Evolutionary conservation across 1,140 invertebrate genomes (phyloP).

Genomic region (Ceratina calcarata): DNA sequence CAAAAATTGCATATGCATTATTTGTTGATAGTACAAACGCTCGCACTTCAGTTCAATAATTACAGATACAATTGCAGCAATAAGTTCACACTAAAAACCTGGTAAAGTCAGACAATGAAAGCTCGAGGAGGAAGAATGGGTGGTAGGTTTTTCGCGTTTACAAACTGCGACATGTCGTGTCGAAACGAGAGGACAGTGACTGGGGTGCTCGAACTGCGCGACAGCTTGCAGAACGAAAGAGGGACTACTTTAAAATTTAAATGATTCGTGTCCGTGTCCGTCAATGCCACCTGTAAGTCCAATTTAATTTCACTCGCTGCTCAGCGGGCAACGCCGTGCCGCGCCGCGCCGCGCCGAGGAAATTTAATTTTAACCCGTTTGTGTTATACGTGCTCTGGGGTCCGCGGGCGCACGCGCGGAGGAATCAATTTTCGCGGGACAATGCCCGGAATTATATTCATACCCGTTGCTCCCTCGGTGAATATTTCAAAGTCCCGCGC

Average conservation of each 20-base stretch:
- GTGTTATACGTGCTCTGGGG: neutral
- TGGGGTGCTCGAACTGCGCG: conserved; percentile 7
- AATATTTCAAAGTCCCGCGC: conserved; percentile 39
- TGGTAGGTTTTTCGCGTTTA: neutral
- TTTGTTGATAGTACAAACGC: too few species aligned
- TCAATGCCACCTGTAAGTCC: conserved; percentile 48
- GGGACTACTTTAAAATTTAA: conserved; percentile 43
- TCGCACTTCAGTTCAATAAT: too few species aligned
- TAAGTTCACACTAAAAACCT: too few species aligned
- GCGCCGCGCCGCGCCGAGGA: neutral
- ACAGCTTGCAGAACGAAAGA: neutral
- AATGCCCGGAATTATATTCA: conserved; percentile 45
- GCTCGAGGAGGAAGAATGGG: neutral
- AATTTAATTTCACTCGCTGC: conserved; percentile 41
- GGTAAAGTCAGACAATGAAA: too few species aligned
- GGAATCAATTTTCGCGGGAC: conserved; percentile 43
- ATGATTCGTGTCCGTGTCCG: conserved; percentile 31
- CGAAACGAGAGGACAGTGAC: conserved; percentile 5
- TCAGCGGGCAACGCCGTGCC: too few species aligned
- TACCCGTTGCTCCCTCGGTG: neutral
- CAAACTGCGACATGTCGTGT: neutral
- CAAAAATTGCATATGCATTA: too few species aligned
- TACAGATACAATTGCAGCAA: too few species aligned
- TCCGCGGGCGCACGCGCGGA: neutral
- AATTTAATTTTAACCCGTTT: conserved; percentile 41